Evolutionary conservation across 2,113 vertebrate species (phyloP), one percentile per base, ranked within the genome.

Genomic region (Coturnix japonica): DNA sequence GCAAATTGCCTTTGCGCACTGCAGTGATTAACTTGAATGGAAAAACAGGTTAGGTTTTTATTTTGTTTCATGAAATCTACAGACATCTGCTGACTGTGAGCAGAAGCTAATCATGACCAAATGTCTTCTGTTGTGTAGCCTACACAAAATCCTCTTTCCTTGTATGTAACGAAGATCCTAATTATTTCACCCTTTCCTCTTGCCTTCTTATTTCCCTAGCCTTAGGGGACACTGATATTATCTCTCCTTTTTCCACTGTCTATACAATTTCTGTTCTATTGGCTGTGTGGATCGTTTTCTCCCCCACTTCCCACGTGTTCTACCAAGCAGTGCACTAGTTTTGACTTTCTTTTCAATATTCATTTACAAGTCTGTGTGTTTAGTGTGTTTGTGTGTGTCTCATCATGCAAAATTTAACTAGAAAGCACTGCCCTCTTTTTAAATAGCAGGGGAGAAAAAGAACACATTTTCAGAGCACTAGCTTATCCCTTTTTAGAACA

Each of bases 91-190:
- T 93, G 65, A 91, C 81, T 60, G 31, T 70, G 65, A 87, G 81
- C 39, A 77, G 56, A 51, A 85, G 78, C 64, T 92, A 73, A 85
- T 85, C 84, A 80, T 1, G 6, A 75, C 35, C 75, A 81, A 87
- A 89, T 17, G 30, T 75, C 73, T 81, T 75, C 75, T 31, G 69
- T 66, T 87, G 44, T 64, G 44, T 35, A 92, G 74, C 74, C 76
- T 93, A 93, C 85, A 94, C 46, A 94, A 95, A 96, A 57, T 83
- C 51, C 57, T 85, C 77, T 72, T 88, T 93, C 93, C 60, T 51
- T 78, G 76, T 95, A 43, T 54, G 54, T 83, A 94, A 87, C 78
- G 80, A 88, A 67, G 70, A 83, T 92, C 43, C 69, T 74, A 51
- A 95, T 88, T 88, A 86, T 90, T 89, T 93, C 35, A 69, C 64